Evolutionary conservation across 2,797 vertebrate genomes (phyloP), one percentile per base, ranked within the genome.

Genomic region (Melanotaenia pygmaea): DNA sequence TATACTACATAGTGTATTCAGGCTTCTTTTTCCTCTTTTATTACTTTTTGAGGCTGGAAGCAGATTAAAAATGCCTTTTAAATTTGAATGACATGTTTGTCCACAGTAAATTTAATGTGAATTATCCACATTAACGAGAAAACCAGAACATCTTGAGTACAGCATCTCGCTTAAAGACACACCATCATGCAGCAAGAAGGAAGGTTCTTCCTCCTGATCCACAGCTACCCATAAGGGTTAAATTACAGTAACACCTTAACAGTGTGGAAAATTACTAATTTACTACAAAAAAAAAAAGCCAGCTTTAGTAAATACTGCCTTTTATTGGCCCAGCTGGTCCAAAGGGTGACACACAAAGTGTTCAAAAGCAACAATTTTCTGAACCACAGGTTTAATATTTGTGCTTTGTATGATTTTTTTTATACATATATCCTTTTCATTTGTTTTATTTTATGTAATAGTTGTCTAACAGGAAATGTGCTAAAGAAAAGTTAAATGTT

Each of bases 261-360:
- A 12, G 24, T 26, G 9, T 51, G 22, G 51, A 26, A 53, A 53
- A 26, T 26, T 4, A 26, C 22, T 51, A 11, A 22, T 4, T 24
- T 51, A 51, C 22, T 11, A 53, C 22, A 53, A 24, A n/a, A 40
- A 16, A 40, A 53, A 12, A 22, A 3, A n/a, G 11, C 4, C 12
- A 16, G 16, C 61, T 28, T 11, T 38, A 53, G 13, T 16, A 64
- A 35, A 64, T 26, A 6, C 34, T 20, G 54, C 11, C 24, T 32
- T 64, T 59, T 26, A 40, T 32, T 51, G 59, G 26, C 35, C 16
- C 11, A 35, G 32, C 22, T 24, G 59, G 50, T 74, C 30, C 28
- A 67, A 45, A 67, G 12, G 38, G 13, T 22, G 59, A 43, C 4
- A 43, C 40, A 43, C 13, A 11, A 40, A 3, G 2, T 16, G 16